Percentiles rank a stretch among this genome's conserved stretches.
phyloP scores from a whole-genome alignment of 2,888 invertebrate species.

The Leptopilina drosophilae region DNA sequence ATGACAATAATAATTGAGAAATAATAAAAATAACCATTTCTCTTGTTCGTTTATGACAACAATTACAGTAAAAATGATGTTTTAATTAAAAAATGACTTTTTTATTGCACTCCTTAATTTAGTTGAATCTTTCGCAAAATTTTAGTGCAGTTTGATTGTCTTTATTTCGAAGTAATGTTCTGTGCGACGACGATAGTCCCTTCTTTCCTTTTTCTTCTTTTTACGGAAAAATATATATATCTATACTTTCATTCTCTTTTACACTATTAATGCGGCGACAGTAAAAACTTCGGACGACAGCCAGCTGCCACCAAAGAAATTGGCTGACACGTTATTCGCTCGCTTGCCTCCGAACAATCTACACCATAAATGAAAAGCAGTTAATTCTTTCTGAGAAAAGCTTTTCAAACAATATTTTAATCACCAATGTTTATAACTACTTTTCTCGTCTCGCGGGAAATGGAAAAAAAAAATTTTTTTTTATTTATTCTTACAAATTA shows the following conservation, averaged over 20 bases:
- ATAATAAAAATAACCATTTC: too few relatives aligned
- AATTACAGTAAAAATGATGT: too few relatives aligned
- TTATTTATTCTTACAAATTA: too few relatives aligned
- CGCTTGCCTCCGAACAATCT: constrained; percentile 39
- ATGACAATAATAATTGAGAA: too few relatives aligned
- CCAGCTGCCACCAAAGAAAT: constrained; percentile 40
- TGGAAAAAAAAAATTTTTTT: too few relatives aligned
- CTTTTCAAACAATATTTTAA: too few relatives aligned
- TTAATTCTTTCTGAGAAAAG: constrained; percentile 29
- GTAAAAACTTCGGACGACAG: constrained; percentile 35
- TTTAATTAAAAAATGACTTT: background rate
- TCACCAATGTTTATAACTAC: too few relatives aligned
- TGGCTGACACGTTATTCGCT: constrained; percentile 40
- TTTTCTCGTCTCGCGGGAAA: too few relatives aligned
- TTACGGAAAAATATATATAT: background rate
- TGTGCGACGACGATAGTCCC: background rate
- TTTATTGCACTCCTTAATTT: background rate
- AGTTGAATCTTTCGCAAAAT: background rate
- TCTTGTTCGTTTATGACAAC: too few relatives aligned
- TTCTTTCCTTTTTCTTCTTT: constrained; percentile 1
- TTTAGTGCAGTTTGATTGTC: constrained; percentile 1
- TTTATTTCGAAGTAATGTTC: constrained; percentile 37
- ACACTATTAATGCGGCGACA: constrained; percentile 35
- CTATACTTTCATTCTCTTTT: constrained; percentile 10
- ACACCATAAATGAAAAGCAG: constrained; percentile 34